These are phyloP conservation scores for Oreocharis arfaki DNA, from an alignment of 2,113 vertebrate species.

Conservation along the genomic window DNA sequence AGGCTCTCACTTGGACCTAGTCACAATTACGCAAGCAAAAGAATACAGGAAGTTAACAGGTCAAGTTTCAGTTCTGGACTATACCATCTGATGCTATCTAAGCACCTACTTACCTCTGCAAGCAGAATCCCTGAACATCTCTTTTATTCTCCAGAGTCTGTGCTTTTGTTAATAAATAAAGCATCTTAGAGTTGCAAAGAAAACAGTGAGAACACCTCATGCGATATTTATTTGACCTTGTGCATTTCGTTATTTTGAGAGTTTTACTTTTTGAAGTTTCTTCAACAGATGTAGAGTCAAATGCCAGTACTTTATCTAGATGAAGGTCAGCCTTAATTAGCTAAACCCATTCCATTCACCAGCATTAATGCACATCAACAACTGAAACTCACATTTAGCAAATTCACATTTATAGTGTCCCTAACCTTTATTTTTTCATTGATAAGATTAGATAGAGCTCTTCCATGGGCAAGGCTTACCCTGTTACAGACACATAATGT, in stretches of 20 bases:
- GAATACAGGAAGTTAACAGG: background rate
- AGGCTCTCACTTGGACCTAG: background rate
- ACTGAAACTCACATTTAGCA: background rate
- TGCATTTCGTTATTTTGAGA: background rate
- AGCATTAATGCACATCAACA: background rate
- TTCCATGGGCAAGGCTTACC: background rate
- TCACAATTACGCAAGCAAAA: background rate
- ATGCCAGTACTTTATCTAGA: background rate
- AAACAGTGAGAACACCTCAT: background rate
- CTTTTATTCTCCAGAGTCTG: background rate
- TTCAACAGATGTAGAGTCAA: background rate
- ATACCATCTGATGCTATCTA: background rate
- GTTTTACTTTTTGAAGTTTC: background rate
- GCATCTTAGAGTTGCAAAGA: background rate
- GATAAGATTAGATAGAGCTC: background rate
- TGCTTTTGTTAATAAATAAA: background rate
- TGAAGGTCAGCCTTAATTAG: background rate
- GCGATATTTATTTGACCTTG: background rate
- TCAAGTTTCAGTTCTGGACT: background rate
- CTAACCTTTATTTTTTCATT: background rate
- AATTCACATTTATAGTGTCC: background rate
- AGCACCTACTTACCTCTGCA: background rate
- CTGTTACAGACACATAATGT: background rate
- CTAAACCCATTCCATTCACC: background rate
- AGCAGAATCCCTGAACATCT: background rate